Evolutionary conservation across 2,888 invertebrate species (phyloP).

Genomic region (Nephrotoma guestfalica): DNA sequence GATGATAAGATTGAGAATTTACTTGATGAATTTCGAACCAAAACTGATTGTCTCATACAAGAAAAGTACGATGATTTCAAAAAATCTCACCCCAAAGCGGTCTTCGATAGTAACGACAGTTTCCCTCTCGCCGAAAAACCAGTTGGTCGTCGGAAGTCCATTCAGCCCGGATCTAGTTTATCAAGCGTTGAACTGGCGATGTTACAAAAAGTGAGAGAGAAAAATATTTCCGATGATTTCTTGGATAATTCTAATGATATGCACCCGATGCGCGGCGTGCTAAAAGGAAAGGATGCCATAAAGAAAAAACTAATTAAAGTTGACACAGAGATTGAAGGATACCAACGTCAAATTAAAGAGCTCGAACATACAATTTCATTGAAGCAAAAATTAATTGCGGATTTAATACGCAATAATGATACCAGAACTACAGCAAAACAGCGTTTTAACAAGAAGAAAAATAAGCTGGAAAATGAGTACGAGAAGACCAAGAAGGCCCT

Average conservation of each 20-base stretch:
- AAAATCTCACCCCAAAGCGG: constrained; percentile 30
- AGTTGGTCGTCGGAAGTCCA: constrained; percentile 36
- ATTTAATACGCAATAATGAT: constrained; percentile 44
- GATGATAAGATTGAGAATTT: constrained; percentile 55
- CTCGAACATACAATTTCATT: constrained; percentile 50
- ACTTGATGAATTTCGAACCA: constrained; percentile 54
- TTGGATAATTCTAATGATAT: constrained; percentile 22
- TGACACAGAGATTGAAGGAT: constrained; percentile 43
- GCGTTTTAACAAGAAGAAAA: constrained; percentile 46
- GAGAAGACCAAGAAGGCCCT: constrained; percentile 41
- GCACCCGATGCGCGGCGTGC: constrained; percentile 15
- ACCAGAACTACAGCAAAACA: constrained; percentile 41
- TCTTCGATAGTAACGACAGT: constrained; percentile 29
- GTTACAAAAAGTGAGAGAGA: constrained; percentile 33
- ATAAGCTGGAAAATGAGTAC: constrained; percentile 42
- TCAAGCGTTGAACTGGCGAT: constrained; percentile 43
- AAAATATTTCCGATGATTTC: constrained; percentile 21
- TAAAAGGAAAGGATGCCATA: constrained; percentile 23
- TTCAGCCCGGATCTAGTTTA: constrained; percentile 45
- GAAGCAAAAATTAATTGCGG: constrained; percentile 59
- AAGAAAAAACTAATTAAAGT: constrained; percentile 29
- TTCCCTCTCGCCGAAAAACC: constrained; percentile 17
- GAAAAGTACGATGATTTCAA: constrained; percentile 46
- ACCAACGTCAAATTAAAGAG: constrained; percentile 55
- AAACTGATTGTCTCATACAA: constrained; percentile 51